Conservation (phyloP, 2,888 invertebrate genomes). For the Papilio gigon region DNA sequence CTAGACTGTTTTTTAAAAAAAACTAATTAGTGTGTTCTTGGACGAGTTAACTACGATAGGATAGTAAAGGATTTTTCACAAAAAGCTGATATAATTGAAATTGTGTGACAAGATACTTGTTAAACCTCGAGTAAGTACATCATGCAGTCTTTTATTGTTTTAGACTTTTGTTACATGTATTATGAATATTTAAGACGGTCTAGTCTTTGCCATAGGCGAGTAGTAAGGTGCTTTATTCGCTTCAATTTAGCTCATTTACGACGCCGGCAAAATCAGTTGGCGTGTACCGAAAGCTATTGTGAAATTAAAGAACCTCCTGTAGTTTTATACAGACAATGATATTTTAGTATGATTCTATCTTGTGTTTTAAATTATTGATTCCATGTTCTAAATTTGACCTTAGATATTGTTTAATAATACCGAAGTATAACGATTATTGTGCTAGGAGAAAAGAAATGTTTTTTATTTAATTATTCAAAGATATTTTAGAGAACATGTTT, state of each 20-base stretch:
- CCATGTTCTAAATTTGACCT: conserved; percentile 36
- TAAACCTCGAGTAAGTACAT: neutral
- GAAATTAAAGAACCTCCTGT: conserved; percentile 62
- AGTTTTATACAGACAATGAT: conserved; percentile 65
- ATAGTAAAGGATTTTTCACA: neutral
- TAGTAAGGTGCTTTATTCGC: conserved; percentile 61
- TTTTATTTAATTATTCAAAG: no score
- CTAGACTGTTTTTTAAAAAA: no score
- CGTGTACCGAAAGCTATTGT: conserved; percentile 56
- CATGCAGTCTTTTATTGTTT: conserved; percentile 1
- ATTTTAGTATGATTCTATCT: conserved; percentile 65
- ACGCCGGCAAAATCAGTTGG: conserved; percentile 64
- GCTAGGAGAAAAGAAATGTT: no score
- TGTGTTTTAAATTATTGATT: conserved; percentile 52
- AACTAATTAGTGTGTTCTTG: no score
- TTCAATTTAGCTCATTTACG: conserved; percentile 67
- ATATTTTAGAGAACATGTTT: no score
- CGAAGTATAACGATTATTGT: no score
- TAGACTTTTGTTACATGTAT: conserved; percentile 1
- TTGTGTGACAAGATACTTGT: neutral
- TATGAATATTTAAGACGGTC: conserved; percentile 31
- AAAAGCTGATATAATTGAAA: neutral
- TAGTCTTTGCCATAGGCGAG: conserved; percentile 62
- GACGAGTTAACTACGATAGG: neutral
- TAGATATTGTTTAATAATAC: conserved; percentile 25